phyloP scores from a whole-genome alignment of 1,140 invertebrate genomes.

The Vanessa tameamea region DNA sequence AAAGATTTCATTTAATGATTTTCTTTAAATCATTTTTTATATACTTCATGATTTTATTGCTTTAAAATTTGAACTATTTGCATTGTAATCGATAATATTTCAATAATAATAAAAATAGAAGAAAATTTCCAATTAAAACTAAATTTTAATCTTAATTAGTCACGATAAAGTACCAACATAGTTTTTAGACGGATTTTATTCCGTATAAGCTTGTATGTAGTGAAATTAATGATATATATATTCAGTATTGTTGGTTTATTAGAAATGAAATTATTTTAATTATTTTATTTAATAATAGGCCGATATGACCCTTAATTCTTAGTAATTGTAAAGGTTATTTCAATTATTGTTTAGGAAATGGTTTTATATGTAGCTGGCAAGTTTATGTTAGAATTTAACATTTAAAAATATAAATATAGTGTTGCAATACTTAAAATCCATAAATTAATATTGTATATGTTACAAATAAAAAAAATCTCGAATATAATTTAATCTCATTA shows the following conservation, averaged over 20 bases:
- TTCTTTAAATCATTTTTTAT: neutral
- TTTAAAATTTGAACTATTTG: no score
- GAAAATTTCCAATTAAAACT: neutral
- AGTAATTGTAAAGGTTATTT: constrained; percentile 41
- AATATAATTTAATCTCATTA: no score
- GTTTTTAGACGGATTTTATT: constrained; percentile 24
- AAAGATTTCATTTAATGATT: no score
- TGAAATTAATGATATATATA: constrained; percentile 6
- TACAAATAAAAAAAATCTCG: neutral
- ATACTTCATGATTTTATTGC: no score
- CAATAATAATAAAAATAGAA: no score
- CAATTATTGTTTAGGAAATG: constrained; percentile 18
- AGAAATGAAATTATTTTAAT: constrained; percentile 32
- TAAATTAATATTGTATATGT: neutral
- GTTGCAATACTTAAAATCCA: neutral
- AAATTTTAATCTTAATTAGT: no score
- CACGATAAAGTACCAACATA: constrained; percentile 30
- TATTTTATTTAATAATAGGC: constrained; percentile 43
- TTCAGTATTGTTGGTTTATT: constrained; percentile 38
- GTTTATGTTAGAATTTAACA: neutral
- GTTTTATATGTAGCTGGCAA: constrained; percentile 22
- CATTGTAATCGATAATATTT: no score
- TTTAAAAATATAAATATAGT: no score
- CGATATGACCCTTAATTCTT: constrained; percentile 56
- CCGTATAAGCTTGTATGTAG: constrained; percentile 22